Conservation (phyloP, 2,888 invertebrate genomes). For the Drosophila villosipedis region DNA sequence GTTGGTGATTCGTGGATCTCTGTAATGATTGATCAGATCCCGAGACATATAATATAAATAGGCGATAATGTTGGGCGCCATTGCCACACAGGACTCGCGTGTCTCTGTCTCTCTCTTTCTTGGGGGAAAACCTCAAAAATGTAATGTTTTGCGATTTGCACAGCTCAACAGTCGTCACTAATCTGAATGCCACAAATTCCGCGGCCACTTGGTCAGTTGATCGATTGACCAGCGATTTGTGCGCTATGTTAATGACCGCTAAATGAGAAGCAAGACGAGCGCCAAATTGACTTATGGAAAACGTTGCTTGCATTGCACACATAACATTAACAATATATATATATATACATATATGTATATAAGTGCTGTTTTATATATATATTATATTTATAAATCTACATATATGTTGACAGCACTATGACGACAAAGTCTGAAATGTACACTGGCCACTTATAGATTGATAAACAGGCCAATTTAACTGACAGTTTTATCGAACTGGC, state of each 20-base stretch:
- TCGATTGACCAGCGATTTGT: not conserved
- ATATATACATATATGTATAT: not conserved
- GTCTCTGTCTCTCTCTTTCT: conserved; percentile 21
- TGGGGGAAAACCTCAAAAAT: not conserved
- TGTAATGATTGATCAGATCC: conserved; percentile 59
- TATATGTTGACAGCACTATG: not conserved
- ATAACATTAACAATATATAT: not conserved
- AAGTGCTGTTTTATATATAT: no score
- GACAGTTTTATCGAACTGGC: not conserved
- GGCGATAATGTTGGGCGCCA: conserved; percentile 69
- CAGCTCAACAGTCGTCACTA: conserved; percentile 40
- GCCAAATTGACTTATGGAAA: conserved; percentile 54
- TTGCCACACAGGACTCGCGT: conserved; percentile 28
- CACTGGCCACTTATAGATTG: conserved; percentile 3
- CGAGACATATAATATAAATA: conserved; percentile 64
- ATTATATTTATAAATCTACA: not conserved
- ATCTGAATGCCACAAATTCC: conserved; percentile 41
- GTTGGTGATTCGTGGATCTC: conserved; percentile 86
- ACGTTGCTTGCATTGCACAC: not conserved
- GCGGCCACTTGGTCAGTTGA: conserved; percentile 21
- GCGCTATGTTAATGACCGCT: conserved; percentile 68
- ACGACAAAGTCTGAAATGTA: not conserved
- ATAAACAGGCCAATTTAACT: not conserved
- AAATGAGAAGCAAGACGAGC: conserved; percentile 54
- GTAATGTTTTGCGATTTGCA: conserved; percentile 21